These are phyloP conservation scores for Danio aesculapii DNA, from an alignment of 2,797 vertebrate genomes.

Conservation along the genomic window DNA sequence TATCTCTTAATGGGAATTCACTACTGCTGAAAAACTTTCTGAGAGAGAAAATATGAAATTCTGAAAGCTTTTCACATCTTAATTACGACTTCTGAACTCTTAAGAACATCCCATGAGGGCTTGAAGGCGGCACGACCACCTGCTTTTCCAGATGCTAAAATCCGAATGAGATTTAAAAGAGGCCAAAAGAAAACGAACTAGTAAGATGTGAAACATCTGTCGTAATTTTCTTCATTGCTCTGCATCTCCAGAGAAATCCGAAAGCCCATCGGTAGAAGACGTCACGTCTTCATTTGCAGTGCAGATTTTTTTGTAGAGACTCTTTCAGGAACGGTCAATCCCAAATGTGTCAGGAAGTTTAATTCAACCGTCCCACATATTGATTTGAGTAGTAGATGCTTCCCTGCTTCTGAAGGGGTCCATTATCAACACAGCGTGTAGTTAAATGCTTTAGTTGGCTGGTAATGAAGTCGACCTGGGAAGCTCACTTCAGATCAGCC, in stretches of 20 bases:
- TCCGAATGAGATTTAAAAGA: slow-evolving; percentile 34
- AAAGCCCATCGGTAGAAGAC: not conserved
- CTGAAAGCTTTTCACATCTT: not conserved
- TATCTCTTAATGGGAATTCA: no score
- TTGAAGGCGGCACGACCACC: slow-evolving; percentile 17
- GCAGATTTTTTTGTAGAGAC: slow-evolving; percentile 1
- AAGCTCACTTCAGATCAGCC: slow-evolving; percentile 33
- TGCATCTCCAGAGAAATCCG: slow-evolving; percentile 19
- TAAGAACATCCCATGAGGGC: slow-evolving; percentile 26
- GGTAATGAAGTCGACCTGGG: slow-evolving; percentile 31
- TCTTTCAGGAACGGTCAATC: slow-evolving; percentile 36
- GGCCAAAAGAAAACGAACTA: slow-evolving; percentile 28
- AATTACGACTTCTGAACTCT: slow-evolving; percentile 15
- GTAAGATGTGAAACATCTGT: slow-evolving; percentile 41
- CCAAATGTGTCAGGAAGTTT: slow-evolving; percentile 14
- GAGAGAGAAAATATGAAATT: not conserved
- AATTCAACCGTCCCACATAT: slow-evolving; percentile 24
- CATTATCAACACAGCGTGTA: slow-evolving; percentile 37
- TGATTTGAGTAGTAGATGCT: slow-evolving; percentile 32
- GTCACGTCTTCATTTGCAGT: not conserved
- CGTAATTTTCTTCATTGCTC: slow-evolving; percentile 32
- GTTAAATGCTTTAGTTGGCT: slow-evolving; percentile 45
- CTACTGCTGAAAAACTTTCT: no score
- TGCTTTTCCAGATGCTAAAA: slow-evolving; percentile 56
- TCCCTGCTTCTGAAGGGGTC: slow-evolving; percentile 29